Percentiles rank a stretch among this genome's conserved stretches.
Conservation (phyloP, 2,888 invertebrate genomes). For the Hirtodrosophila trivittata region DNA sequence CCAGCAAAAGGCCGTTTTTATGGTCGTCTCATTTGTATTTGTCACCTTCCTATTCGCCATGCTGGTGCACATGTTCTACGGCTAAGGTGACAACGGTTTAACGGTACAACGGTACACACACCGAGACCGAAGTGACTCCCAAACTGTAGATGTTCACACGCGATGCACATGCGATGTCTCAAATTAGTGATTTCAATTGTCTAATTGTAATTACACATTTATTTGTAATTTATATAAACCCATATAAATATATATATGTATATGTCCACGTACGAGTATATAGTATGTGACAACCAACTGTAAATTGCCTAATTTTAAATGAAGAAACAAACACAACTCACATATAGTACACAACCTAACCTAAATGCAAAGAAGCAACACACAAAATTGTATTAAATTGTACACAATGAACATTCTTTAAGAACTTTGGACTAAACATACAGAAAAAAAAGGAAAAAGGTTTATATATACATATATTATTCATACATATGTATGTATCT, state of each 20-base stretch:
- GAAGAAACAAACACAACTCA: conserved; percentile 5
- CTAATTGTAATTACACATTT: conserved; percentile 51
- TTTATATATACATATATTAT: conserved; percentile 13
- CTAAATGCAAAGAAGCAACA: conserved; percentile 15
- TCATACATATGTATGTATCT: conserved; percentile 40
- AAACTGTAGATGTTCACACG: conserved; percentile 5
- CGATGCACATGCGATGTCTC: conserved; percentile 39
- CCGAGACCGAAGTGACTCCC: conserved; percentile 15
- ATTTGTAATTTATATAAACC: conserved; percentile 51
- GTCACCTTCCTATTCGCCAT: conserved; percentile 82
- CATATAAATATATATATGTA: conserved; percentile 37
- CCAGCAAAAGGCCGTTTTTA: conserved; percentile 82
- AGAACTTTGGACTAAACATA: conserved; percentile 18
- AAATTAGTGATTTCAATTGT: conserved; percentile 49
- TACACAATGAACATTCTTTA: conserved; percentile 50
- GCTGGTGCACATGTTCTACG: conserved; percentile 81
- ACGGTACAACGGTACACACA: too few species aligned
- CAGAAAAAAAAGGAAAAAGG: not conserved
- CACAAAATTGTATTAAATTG: conserved; percentile 59
- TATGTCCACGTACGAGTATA: conserved; percentile 13
- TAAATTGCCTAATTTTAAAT: conserved; percentile 60
- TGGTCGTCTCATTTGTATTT: conserved; percentile 83
- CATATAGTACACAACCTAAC: conserved; percentile 7
- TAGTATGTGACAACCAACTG: conserved; percentile 55
- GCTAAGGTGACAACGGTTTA: conserved; percentile 49